Evolutionary conservation across 2,113 vertebrate genomes (phyloP), one percentile per base, ranked within the genome.

Genomic region (Riparia riparia): DNA sequence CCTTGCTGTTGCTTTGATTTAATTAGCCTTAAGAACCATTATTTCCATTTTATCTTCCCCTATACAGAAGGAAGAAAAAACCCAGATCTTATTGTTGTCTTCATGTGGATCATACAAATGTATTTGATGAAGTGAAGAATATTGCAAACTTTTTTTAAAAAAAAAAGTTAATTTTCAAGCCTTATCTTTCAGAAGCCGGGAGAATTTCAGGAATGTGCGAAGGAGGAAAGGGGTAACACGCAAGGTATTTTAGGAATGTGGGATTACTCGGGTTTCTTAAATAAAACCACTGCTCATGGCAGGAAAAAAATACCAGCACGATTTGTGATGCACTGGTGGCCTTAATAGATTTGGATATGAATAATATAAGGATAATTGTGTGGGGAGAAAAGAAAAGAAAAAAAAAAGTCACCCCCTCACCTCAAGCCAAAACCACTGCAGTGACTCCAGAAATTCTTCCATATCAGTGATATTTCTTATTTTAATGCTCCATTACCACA

Each of bases 1-100:
- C 56, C 74, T 69, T 79, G 29, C 39, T 65, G 25, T 32, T 58
- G 14, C 24, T 95, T 87, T 89, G n/a, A 83, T 80, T 94, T 76
- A 87, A 94, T 85, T 77, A 79, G 69, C 22, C 19, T 4, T 16
- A 91, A 85, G 17, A 69, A 31, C 6, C 39, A 65, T 24, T 81
- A 39, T 86, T 95, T 94, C 29, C 37, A 57, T 79, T 79, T 89
- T 72, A 65, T 57, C 58, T 93, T 77, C 17, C 20, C 29, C 5
- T 70, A 50, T 12, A 3, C 6, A 6, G 34, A 17, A 34, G 17
- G 34, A 15, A 37, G 29, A 42, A 54, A 14, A 72, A 39, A 5
- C 1, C 1, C 25, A 72, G 44, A 54, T 41, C 17, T 34, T 32
- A 41, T 1, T 45, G 24, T 34, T 57, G 7, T 54, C 58, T 93